A percentile compares a stretch with the other conserved stretches of the same genome.
phyloP scores from a whole-genome alignment of 2,888 invertebrate species.

The Platycnemis pennipes region DNA sequence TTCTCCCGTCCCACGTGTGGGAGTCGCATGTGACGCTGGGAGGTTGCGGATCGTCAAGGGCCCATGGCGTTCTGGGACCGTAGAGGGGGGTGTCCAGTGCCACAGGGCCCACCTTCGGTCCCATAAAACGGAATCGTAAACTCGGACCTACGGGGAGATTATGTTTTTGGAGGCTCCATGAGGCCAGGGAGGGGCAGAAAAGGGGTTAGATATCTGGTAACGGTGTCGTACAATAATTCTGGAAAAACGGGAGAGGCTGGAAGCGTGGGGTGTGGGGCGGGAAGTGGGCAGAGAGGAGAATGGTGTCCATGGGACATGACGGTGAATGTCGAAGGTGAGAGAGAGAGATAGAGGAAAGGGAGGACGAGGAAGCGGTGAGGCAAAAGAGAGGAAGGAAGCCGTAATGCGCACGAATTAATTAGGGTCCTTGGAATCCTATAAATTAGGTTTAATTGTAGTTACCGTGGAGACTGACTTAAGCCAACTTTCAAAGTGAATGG shows the following conservation, averaged over 20 bases:
- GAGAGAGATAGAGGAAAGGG: background rate
- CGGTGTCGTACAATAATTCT: background rate
- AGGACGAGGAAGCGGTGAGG: too few species aligned
- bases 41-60: background rate
- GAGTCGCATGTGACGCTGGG: background rate
- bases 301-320: too few species aligned
- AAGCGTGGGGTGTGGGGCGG: background rate
- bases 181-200: background rate
- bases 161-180: background rate
- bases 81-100: background rate
- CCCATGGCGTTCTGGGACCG: background rate
- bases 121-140: slow-evolving; percentile 36
- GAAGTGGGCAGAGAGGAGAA: background rate
- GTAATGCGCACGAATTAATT: background rate
- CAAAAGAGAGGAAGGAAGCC: background rate
- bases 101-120: background rate
- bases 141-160: background rate
- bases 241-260: background rate
- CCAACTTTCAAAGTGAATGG: slow-evolving; percentile 23
- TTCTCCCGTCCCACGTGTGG: background rate
- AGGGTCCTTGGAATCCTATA: slow-evolving; percentile 14
- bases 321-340: too few species aligned
- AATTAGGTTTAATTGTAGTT: slow-evolving; percentile 5
- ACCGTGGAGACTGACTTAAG: background rate
- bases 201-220: background rate